Conservation (phyloP, 2,797 vertebrate species). For the Anomalospiza imberbis region DNA sequence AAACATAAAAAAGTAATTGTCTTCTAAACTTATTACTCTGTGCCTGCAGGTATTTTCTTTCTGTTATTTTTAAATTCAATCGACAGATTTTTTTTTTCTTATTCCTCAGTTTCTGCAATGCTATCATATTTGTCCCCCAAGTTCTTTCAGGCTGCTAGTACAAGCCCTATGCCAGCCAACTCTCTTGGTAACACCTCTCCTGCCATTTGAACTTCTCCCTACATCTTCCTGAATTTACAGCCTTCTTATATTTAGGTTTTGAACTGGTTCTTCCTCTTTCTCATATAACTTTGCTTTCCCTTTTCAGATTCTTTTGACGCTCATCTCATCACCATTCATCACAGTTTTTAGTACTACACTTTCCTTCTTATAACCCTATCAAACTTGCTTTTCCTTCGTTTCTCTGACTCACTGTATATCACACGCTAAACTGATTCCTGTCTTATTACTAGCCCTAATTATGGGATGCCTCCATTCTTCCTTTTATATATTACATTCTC, state of each 20-base stretch:
- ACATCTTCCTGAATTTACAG: neutral
- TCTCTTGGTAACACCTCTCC: neutral
- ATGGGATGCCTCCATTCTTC: slow-evolving; percentile 12
- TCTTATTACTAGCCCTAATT: slow-evolving; percentile 28
- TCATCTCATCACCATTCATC: neutral
- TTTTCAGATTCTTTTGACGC: neutral
- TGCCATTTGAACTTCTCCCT: neutral
- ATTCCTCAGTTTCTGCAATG: neutral
- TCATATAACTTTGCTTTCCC: neutral
- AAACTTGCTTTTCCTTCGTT: neutral
- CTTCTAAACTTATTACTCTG: neutral
- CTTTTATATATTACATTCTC: neutral
- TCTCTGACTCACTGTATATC: slow-evolving; percentile 20
- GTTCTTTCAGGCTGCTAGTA: neutral
- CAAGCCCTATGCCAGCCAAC: neutral
- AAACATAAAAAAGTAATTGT: neutral
- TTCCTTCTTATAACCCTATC: neutral
- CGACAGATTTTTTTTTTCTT: neutral
- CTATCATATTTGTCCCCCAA: neutral
- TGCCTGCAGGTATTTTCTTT: neutral
- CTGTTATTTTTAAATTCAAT: neutral
- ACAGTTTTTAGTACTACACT: neutral
- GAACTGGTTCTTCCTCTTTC: neutral
- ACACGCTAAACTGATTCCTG: slow-evolving; percentile 27
- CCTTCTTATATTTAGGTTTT: neutral